Evolutionary conservation across 1,140 invertebrate species (phyloP).

Genomic region (Papilio aristodemus): DNA sequence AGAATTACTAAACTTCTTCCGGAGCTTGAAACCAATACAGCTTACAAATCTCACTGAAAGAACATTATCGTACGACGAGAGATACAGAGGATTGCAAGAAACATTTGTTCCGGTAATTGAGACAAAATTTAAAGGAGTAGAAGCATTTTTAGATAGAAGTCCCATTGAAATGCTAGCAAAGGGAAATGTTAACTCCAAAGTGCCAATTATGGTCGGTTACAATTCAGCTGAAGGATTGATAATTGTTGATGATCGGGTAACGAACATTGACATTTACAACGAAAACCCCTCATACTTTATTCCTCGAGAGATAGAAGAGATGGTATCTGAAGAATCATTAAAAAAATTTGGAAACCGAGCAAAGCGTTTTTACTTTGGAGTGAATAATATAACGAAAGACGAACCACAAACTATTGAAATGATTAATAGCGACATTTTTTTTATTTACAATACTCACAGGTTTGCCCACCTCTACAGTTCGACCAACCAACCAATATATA

Average conservation of each 20-base stretch:
- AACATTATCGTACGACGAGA: slow-evolving; percentile 58
- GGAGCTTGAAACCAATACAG: slow-evolving; percentile 50
- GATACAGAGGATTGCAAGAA: slow-evolving; percentile 60
- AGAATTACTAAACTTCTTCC: slow-evolving; percentile 73
- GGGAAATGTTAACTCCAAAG: slow-evolving; percentile 46
- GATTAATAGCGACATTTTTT: slow-evolving; percentile 44
- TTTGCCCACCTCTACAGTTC: slow-evolving; percentile 55
- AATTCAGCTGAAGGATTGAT: slow-evolving; percentile 81
- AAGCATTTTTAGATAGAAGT: slow-evolving; percentile 28
- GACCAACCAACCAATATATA: slow-evolving; percentile 59
- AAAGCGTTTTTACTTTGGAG: slow-evolving; percentile 75
- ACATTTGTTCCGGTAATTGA: slow-evolving; percentile 67
- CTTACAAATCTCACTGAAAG: slow-evolving; percentile 48
- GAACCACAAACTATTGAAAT: slow-evolving; percentile 39
- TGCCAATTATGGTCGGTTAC: slow-evolving; percentile 83
- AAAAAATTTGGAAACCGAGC: slow-evolving; percentile 67
- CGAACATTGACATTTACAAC: slow-evolving; percentile 57
- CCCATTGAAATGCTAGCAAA: slow-evolving; percentile 26
- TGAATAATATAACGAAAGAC: slow-evolving; percentile 51
- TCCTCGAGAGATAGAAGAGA: slow-evolving; percentile 57
- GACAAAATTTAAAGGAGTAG: slow-evolving; percentile 53
- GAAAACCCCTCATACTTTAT: slow-evolving; percentile 61
- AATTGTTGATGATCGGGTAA: slow-evolving; percentile 53
- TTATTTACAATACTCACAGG: slow-evolving; percentile 61
- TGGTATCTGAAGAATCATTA: slow-evolving; percentile 47